A percentile compares a stretch with the other conserved stretches of the same genome.
Conservation (phyloP, 2,797 vertebrate species). For the Triplophysa bombifrons region DNA sequence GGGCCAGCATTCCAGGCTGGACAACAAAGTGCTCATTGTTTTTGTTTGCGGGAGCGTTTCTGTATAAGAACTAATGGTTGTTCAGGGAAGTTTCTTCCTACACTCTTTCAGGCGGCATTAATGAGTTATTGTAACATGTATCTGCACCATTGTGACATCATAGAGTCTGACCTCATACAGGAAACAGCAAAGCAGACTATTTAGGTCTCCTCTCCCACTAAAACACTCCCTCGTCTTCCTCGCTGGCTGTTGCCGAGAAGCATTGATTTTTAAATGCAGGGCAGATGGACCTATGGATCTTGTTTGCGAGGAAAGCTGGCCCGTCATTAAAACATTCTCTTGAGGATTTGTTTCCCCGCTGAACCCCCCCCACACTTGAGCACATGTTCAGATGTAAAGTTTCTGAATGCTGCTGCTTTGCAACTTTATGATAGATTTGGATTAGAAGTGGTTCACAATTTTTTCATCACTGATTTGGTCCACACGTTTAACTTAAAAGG, state of each 20-base stretch:
- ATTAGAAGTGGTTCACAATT: neutral
- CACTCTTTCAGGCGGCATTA: constrained; percentile 18
- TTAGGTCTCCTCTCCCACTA: constrained; percentile 30
- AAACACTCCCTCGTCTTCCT: constrained; percentile 17
- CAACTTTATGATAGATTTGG: constrained; percentile 3
- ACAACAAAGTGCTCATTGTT: constrained; percentile 29
- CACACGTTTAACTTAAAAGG: neutral
- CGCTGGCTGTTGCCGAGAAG: constrained; percentile 13
- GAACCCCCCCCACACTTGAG: constrained; percentile 26
- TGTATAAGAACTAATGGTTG: constrained; percentile 25
- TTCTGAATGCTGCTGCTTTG: constrained; percentile 9
- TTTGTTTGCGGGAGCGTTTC: constrained; percentile 36
- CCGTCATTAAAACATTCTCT: constrained; percentile 67
- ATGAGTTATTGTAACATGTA: constrained; percentile 38
- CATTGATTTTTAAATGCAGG: constrained; percentile 80
- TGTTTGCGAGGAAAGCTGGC: constrained; percentile 66
- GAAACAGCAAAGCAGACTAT: constrained; percentile 22
- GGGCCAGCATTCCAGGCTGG: constrained; percentile 24
- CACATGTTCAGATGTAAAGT: constrained; percentile 10
- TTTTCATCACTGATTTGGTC: neutral
- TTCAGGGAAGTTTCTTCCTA: constrained; percentile 38
- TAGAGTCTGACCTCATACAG: constrained; percentile 33
- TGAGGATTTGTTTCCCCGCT: constrained; percentile 50
- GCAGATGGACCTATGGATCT: constrained; percentile 73
- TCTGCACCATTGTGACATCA: constrained; percentile 32